A percentile compares a stretch with the other conserved stretches of the same genome.
Evolutionary conservation across 37 sponge, comb jelly and placozoan species (phyloP).

Genomic region (Hormiphora californensis): DNA sequence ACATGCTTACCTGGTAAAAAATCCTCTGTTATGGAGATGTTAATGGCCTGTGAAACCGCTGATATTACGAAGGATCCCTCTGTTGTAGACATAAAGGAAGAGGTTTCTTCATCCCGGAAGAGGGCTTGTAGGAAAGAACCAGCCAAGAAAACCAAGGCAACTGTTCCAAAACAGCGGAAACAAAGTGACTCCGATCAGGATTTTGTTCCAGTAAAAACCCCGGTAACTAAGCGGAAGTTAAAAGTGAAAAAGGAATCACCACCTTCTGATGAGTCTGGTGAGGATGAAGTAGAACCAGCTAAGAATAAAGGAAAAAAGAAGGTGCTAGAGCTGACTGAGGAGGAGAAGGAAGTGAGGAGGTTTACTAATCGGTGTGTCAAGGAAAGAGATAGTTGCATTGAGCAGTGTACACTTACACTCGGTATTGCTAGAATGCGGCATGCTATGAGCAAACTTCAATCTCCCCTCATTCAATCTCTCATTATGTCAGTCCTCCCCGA

Average conservation of each 20-base stretch:
- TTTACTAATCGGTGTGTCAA: slow-evolving; percentile 34
- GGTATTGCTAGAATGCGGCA: slow-evolving; percentile 1
- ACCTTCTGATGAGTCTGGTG: too few relatives aligned
- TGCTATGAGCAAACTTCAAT: neutral
- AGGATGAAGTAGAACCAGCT: neutral
- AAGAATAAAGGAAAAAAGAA: neutral
- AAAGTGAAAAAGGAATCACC: too few relatives aligned
- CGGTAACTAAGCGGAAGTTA: too few relatives aligned
- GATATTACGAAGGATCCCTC: neutral
- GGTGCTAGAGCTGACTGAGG: neutral
- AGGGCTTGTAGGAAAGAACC: neutral
- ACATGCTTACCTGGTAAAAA: neutral
- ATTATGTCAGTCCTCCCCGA: neutral
- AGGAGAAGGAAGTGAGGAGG: slow-evolving; percentile 15
- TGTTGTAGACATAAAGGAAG: neutral
- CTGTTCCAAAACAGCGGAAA: slow-evolving; percentile 13
- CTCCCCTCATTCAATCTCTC: neutral
- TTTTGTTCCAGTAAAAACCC: too few relatives aligned
- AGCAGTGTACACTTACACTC: slow-evolving; percentile 2
- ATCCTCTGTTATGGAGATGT: neutral
- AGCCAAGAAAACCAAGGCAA: too few relatives aligned
- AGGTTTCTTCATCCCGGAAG: neutral
- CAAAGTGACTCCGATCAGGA: neutral
- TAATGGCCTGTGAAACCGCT: neutral
- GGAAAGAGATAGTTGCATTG: slow-evolving; percentile 14